Conservation (phyloP, 1,140 invertebrate species). For the Coenobita brevimanus region DNA sequence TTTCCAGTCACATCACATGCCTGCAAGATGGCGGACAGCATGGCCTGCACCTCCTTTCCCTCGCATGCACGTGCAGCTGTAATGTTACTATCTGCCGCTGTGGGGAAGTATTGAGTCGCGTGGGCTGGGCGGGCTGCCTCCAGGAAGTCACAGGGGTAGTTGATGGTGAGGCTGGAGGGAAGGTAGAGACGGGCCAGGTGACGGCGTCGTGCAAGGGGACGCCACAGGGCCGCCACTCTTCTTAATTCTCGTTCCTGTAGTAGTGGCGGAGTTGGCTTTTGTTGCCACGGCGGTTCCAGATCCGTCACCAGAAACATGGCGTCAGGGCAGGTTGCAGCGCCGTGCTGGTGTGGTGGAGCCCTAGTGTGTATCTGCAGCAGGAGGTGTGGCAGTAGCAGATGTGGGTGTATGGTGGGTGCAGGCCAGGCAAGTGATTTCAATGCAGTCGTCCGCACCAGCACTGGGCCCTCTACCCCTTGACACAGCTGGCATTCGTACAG, state of each 20-base stretch:
- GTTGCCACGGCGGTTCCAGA: conserved; percentile 45
- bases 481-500: conserved; percentile 54
- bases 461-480: conserved; percentile 41
- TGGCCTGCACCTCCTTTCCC: neutral
- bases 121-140: neutral
- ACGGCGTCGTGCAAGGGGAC: neutral
- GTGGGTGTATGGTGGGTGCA: neutral
- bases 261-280: conserved; percentile 8
- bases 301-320: conserved; percentile 34
- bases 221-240: conserved; percentile 45
- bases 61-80: conserved; percentile 24
- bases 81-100: neutral
- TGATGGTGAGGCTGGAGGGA: conserved; percentile 40
- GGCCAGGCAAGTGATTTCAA: conserved; percentile 42
- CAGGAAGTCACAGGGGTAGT: conserved; percentile 52
- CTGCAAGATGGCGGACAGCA: conserved; percentile 5
- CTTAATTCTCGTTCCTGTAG: conserved; percentile 15
- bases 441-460: conserved; percentile 35
- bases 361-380: conserved; percentile 35
- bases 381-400: conserved; percentile 36
- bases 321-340: conserved; percentile 39
- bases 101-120: neutral
- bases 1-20: neutral
- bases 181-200: conserved; percentile 44
- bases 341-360: conserved; percentile 35